A percentile compares a stretch with the other conserved stretches of the same genome.
Evolutionary conservation across 2,113 vertebrate genomes (phyloP).

Genomic region (Tauraco erythrolophus): DNA sequence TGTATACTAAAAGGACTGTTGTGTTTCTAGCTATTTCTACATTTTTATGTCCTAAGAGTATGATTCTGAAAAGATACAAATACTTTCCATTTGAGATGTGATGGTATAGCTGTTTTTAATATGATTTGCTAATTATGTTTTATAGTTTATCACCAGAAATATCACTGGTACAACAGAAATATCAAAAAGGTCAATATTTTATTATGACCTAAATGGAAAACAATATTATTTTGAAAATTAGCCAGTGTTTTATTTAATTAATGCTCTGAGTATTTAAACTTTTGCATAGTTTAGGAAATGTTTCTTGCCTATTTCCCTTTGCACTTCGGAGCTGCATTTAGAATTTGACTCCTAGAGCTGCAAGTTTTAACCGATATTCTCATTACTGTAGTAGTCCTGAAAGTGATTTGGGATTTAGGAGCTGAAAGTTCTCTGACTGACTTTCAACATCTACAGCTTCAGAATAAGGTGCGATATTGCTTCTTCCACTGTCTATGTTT

Average conservation of each 20-base stretch:
- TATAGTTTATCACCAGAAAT: constrained; percentile 4
- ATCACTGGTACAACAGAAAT: background rate
- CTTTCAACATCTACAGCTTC: background rate
- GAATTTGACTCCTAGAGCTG: background rate
- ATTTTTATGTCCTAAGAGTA: constrained; percentile 16
- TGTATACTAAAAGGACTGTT: background rate
- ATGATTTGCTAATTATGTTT: constrained; percentile 13
- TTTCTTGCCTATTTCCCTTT: background rate
- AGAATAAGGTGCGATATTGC: background rate
- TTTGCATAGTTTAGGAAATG: background rate
- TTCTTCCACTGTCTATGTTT: background rate
- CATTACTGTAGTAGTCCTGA: background rate
- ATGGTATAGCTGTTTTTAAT: background rate
- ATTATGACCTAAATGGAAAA: constrained; percentile 12
- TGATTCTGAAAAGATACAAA: constrained; percentile 16
- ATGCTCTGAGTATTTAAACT: background rate
- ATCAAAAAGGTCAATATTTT: background rate
- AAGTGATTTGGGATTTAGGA: background rate
- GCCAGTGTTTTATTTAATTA: background rate
- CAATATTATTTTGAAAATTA: background rate
- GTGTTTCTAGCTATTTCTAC: background rate
- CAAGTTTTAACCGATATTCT: background rate
- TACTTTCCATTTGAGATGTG: background rate
- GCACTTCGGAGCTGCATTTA: background rate
- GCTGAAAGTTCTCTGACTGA: background rate